Percentiles rank a stretch among this genome's conserved stretches.
These are phyloP conservation scores for Apamea sordens DNA, from an alignment of 2,888 invertebrate genomes.

Conservation along the genomic window DNA sequence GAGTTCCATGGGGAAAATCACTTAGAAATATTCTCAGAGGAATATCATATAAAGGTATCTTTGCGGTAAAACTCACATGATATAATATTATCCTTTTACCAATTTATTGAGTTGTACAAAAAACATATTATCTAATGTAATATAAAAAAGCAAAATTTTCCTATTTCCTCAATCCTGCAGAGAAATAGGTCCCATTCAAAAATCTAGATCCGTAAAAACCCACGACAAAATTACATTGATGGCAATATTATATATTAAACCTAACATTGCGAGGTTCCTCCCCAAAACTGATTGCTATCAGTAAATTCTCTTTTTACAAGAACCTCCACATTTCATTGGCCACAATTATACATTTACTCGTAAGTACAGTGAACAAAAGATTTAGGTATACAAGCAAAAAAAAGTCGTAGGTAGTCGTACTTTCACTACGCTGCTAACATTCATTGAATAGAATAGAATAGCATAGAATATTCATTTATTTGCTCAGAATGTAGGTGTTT, in stretches of 20 bases:
- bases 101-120: constrained; percentile 1
- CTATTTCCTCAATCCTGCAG: not conserved
- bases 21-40: not conserved
- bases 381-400: not conserved
- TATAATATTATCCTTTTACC: not conserved
- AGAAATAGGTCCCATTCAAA: not conserved
- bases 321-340: constrained; percentile 40
- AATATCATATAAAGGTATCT: not conserved
- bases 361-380: constrained; percentile 2
- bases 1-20: not conserved
- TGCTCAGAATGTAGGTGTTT: no score
- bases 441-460: no score
- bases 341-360: constrained; percentile 39
- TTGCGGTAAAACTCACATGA: not conserved
- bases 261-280: constrained; percentile 8
- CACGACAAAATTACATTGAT: not conserved
- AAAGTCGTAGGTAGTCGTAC: not conserved
- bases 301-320: constrained; percentile 47
- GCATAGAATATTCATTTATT: no score
- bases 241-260: not conserved
- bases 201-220: constrained; percentile 2
- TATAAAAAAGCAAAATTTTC: not conserved
- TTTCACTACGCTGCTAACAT: not conserved
- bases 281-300: constrained; percentile 35
- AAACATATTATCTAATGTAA: not conserved